phyloP scores from a whole-genome alignment of 2,797 vertebrate genomes.

The Pseudomugil tenellus region DNA sequence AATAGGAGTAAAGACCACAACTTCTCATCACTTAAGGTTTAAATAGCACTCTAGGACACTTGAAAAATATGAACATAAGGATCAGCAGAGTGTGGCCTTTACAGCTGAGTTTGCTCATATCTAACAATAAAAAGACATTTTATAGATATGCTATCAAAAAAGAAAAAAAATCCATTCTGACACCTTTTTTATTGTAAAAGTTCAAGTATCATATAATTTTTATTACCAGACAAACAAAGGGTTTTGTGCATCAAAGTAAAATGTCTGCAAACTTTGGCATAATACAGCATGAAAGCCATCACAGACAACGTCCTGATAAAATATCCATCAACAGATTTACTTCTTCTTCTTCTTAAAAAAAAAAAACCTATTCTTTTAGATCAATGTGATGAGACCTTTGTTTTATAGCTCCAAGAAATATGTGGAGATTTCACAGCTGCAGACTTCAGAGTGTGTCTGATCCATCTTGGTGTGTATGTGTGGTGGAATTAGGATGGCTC shows the following conservation, averaged over 20 bases:
- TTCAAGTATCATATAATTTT: background rate
- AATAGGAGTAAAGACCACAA: too few species aligned
- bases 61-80: too few species aligned
- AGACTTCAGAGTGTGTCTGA: slow-evolving; percentile 56
- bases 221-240: background rate
- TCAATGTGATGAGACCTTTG: background rate
- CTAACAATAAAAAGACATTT: background rate
- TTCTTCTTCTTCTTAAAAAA: background rate
- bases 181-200: background rate
- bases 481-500: slow-evolving; percentile 82
- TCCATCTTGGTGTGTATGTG: slow-evolving; percentile 69
- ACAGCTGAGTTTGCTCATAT: background rate
- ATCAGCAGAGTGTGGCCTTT: too few species aligned
- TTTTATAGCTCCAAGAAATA: slow-evolving; percentile 17
- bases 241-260: background rate
- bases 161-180: background rate
- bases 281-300: background rate
- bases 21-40: too few species aligned
- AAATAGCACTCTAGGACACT: too few species aligned
- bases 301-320: background rate
- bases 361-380: background rate
- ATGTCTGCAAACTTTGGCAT: background rate
- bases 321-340: background rate
- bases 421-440: slow-evolving; percentile 20
- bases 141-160: background rate